Evolutionary conservation across 2,113 vertebrate genomes (phyloP).

Genomic region (Xyrauchen texanus): DNA sequence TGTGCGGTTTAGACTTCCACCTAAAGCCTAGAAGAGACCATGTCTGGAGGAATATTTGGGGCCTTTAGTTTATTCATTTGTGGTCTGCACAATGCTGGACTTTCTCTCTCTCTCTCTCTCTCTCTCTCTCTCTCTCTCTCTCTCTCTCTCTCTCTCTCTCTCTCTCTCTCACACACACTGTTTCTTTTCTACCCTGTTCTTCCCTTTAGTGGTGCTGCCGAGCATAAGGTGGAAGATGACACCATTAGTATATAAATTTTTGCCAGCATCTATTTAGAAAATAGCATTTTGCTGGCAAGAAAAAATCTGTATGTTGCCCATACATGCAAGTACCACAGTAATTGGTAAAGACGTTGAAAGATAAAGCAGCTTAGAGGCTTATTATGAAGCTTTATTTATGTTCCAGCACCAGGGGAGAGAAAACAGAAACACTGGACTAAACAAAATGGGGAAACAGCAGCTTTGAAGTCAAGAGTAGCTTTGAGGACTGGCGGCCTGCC

Average conservation of each 20-base stretch:
- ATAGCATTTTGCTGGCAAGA: conserved; percentile 60
- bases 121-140: not conserved
- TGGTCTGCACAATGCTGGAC: not conserved
- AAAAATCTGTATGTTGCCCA: conserved; percentile 64
- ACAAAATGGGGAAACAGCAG: conserved; percentile 59
- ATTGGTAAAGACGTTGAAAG: conserved; percentile 82
- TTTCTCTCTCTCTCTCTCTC: too few species aligned
- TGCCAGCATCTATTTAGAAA: conserved; percentile 46
- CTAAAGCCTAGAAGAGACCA: conserved; percentile 20
- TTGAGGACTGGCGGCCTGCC: conserved; percentile 75
- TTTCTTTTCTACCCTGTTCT: not conserved
- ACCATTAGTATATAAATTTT: conserved; percentile 19
- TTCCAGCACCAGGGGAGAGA: conserved; percentile 71
- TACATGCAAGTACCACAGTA: conserved; percentile 68
- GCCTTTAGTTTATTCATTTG: conserved; percentile 35
- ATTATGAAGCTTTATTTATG: conserved; percentile 80
- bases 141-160: not conserved
- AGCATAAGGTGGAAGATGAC: not conserved
- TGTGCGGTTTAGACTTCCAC: conserved; percentile 23
- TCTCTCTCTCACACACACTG: not conserved
- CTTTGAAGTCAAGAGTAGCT: conserved; percentile 74
- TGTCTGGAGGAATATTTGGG: conserved; percentile 16
- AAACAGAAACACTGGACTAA: conserved; percentile 72
- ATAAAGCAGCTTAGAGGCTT: conserved; percentile 77
- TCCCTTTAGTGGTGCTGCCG: conserved; percentile 17